Percentiles rank a stretch among this genome's conserved stretches.
phyloP scores from a whole-genome alignment of 1,140 invertebrate species.

The Drosophila fuyamai region DNA sequence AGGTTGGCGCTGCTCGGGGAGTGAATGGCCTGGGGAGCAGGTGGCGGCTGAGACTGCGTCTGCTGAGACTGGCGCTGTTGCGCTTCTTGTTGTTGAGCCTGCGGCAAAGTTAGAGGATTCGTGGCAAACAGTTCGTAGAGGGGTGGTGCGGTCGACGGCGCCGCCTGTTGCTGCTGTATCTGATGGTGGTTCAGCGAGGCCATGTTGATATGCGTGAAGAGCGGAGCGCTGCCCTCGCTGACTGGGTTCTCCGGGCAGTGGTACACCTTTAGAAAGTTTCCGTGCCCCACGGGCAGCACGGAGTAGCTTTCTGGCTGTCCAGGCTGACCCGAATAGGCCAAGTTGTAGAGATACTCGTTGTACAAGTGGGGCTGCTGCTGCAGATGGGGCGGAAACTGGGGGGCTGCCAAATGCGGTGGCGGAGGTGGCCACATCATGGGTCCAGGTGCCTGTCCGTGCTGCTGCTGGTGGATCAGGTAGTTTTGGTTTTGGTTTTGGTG shows the following conservation, averaged over 20 bases:
- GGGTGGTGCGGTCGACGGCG: conserved; percentile 49
- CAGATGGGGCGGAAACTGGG: conserved; percentile 55
- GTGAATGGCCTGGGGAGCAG: conserved; percentile 44
- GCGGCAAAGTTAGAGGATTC: conserved; percentile 55
- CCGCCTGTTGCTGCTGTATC: conserved; percentile 32
- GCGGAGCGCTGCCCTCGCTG: conserved; percentile 50
- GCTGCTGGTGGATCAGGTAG: conserved; percentile 56
- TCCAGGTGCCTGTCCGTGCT: conserved; percentile 44
- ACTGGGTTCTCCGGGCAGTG: conserved; percentile 71
- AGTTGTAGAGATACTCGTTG: conserved; percentile 73
- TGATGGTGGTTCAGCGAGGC: conserved; percentile 58
- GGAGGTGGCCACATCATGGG: conserved; percentile 62
- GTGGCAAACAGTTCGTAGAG: conserved; percentile 78
- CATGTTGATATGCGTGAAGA: conserved; percentile 74
- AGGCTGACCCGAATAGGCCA: conserved; percentile 54
- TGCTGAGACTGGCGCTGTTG: conserved; percentile 19
- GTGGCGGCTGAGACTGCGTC: neutral
- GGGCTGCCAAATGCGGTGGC: conserved; percentile 49
- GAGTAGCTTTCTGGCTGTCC: conserved; percentile 76
- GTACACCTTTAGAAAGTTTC: conserved; percentile 82
- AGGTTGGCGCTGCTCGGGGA: conserved; percentile 58
- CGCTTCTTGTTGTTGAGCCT: conserved; percentile 23
- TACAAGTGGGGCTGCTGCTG: conserved; percentile 58
- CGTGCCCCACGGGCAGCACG: conserved; percentile 77
- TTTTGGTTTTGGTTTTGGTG: conserved; percentile 53